Percentiles rank a stretch among this genome's conserved stretches.
Conservation (phyloP, 1,140 invertebrate genomes). For the Hylyphantes graminicola region DNA sequence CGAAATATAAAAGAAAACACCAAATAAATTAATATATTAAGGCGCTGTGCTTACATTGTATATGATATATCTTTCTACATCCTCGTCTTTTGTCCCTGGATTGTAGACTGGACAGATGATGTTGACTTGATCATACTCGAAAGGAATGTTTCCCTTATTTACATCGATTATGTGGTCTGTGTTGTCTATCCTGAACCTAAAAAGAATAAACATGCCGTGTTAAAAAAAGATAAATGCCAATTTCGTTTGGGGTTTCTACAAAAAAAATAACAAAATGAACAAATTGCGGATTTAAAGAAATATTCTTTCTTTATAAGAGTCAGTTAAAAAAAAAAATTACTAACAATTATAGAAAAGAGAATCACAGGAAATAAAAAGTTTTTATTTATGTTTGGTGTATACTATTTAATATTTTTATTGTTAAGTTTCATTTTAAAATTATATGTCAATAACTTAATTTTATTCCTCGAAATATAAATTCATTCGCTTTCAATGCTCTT, state of each 20-base stretch:
- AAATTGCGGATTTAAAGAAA: not conserved
- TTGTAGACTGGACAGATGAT: conserved; percentile 94
- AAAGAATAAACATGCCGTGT: conserved; percentile 64
- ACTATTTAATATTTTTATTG: not conserved
- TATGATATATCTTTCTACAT: conserved; percentile 94
- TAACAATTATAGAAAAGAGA: too few species aligned
- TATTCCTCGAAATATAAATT: too few species aligned
- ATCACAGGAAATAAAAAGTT: too few species aligned
- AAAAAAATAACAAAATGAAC: not conserved
- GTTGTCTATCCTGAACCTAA: conserved; percentile 96
- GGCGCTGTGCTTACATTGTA: conserved; percentile 82
- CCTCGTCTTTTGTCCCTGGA: conserved; percentile 86
- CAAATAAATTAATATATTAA: too few species aligned
- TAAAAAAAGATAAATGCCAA: not conserved
- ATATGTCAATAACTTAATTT: too few species aligned
- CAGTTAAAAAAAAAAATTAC: too few species aligned
- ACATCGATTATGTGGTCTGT: conserved; percentile 97
- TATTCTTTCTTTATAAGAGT: too few species aligned
- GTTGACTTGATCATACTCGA: conserved; percentile 95
- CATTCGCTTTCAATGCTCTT: too few species aligned
- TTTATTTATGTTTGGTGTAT: too few species aligned
- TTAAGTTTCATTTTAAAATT: too few species aligned
- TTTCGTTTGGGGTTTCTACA: not conserved
- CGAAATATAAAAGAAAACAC: too few species aligned
- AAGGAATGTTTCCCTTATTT: conserved; percentile 91